Percentiles rank a stretch among this genome's conserved stretches.
Conservation (phyloP, 1,140 invertebrate genomes). For the Scaptomyza pallida region DNA sequence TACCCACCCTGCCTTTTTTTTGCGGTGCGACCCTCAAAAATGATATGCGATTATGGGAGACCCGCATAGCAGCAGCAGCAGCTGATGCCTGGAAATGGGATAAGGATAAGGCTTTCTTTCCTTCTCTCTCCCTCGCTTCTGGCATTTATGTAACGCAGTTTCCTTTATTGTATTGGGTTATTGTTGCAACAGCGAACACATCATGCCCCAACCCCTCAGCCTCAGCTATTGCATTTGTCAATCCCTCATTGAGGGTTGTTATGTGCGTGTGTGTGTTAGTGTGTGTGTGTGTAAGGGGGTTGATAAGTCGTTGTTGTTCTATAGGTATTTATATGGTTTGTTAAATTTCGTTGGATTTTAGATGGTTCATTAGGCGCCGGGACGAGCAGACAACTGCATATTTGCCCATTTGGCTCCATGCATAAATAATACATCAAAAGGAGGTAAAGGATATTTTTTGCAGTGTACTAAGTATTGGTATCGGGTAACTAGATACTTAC, state of each 20-base stretch:
- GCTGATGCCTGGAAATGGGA: conserved; percentile 51
- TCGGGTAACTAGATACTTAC: conserved; percentile 85
- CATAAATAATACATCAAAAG: conserved; percentile 61
- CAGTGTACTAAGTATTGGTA: neutral
- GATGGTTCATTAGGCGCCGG: conserved; percentile 62
- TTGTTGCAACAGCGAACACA: conserved; percentile 63
- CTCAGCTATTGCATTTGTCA: conserved; percentile 57
- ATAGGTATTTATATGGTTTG: conserved; percentile 68
- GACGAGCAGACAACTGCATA: conserved; percentile 24
- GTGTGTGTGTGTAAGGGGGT: conserved; percentile 31
- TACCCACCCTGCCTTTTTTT: neutral
- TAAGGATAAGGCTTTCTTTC: conserved; percentile 49
- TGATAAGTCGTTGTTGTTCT: conserved; percentile 42
- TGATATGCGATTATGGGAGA: conserved; percentile 70
- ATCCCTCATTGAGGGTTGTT: conserved; percentile 9
- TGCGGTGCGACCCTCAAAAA: conserved; percentile 49
- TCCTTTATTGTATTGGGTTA: conserved; percentile 71
- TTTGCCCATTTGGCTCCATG: conserved; percentile 19
- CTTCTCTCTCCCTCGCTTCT: too few species aligned
- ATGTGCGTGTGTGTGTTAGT: neutral
- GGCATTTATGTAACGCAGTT: conserved; percentile 38
- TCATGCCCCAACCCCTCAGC: conserved; percentile 8
- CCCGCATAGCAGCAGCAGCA: conserved; percentile 72
- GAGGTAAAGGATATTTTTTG: neutral
- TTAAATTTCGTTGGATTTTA: conserved; percentile 58